Conservation (phyloP, 2,888 invertebrate genomes). For the Drosophila macrospina region DNA sequence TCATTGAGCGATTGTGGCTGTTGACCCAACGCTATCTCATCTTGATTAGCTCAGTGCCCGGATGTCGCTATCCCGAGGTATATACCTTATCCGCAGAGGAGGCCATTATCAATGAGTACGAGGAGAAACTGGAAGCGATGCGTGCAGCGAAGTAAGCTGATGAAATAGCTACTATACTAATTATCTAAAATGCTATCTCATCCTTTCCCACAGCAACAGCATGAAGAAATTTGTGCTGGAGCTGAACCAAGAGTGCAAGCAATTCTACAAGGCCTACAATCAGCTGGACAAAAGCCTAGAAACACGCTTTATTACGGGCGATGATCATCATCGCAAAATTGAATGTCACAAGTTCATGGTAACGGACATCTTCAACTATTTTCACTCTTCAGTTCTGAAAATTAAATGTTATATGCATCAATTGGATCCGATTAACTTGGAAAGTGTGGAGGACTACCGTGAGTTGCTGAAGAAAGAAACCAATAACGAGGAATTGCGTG, state of each 20-base stretch:
- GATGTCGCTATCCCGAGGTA: conserved; percentile 76
- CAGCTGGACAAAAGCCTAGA: conserved; percentile 62
- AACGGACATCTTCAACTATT: conserved; percentile 78
- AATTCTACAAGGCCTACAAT: conserved; percentile 65
- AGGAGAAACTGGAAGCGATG: conserved; percentile 71
- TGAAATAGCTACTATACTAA: not conserved
- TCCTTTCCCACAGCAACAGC: conserved; percentile 42
- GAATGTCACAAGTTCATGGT: conserved; percentile 69
- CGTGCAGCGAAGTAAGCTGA: conserved; percentile 68
- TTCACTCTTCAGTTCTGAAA: conserved; percentile 68
- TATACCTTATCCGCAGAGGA: conserved; percentile 78
- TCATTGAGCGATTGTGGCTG: conserved; percentile 77
- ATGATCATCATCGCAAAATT: conserved; percentile 73
- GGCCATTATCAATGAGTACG: conserved; percentile 74
- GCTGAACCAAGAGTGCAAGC: conserved; percentile 54
- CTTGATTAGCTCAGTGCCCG: conserved; percentile 69
- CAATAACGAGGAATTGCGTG: conserved; percentile 72
- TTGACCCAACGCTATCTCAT: conserved; percentile 80
- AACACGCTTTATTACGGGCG: conserved; percentile 76
- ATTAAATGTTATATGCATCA: conserved; percentile 73
- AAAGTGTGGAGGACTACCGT: conserved; percentile 76
- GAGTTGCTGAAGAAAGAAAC: conserved; percentile 51
- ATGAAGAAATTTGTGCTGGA: conserved; percentile 52
- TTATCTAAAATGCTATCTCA: not conserved
- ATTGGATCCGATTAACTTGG: conserved; percentile 74